phyloP scores from a whole-genome alignment of 2,797 vertebrate genomes.

The Propithecus perrieri region DNA sequence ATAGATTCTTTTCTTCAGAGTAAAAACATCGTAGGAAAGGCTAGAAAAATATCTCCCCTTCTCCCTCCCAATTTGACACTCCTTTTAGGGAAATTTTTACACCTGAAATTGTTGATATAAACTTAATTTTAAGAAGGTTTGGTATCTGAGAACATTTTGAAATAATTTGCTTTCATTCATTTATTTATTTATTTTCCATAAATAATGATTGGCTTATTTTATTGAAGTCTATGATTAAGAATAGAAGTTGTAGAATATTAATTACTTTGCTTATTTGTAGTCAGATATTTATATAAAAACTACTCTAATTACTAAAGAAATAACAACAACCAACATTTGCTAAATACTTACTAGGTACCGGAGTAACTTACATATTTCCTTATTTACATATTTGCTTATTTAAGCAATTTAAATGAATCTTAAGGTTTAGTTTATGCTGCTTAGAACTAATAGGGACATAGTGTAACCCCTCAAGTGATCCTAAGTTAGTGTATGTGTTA shows the following conservation, averaged over 20 bases:
- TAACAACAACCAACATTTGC: not conserved
- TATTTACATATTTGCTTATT: not conserved
- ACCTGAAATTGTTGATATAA: not conserved
- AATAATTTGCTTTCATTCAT: conserved; percentile 7
- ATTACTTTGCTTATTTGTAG: conserved; percentile 4
- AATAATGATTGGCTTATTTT: conserved; percentile 40
- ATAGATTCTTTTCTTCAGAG: not conserved
- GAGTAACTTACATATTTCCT: not conserved
- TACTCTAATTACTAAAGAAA: not conserved
- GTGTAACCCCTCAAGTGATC: not conserved
- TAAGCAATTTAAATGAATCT: not conserved
- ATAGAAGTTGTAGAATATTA: not conserved
- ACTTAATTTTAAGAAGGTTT: conserved; percentile 36
- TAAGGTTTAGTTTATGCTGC: not conserved
- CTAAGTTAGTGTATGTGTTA: not conserved
- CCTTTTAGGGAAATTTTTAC: not conserved
- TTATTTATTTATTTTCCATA: conserved; percentile 5
- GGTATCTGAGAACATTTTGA: not conserved
- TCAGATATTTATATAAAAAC: conserved; percentile 29
- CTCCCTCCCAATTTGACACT: not conserved
- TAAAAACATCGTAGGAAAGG: conserved; percentile 36
- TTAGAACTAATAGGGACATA: not conserved
- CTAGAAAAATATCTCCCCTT: not conserved
- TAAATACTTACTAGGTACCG: not conserved
- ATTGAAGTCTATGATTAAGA: not conserved